A percentile compares a stretch with the other conserved stretches of the same genome.
These are phyloP conservation scores for Drosophila littoralis DNA, from an alignment of 1,140 invertebrate genomes.

Conservation along the genomic window DNA sequence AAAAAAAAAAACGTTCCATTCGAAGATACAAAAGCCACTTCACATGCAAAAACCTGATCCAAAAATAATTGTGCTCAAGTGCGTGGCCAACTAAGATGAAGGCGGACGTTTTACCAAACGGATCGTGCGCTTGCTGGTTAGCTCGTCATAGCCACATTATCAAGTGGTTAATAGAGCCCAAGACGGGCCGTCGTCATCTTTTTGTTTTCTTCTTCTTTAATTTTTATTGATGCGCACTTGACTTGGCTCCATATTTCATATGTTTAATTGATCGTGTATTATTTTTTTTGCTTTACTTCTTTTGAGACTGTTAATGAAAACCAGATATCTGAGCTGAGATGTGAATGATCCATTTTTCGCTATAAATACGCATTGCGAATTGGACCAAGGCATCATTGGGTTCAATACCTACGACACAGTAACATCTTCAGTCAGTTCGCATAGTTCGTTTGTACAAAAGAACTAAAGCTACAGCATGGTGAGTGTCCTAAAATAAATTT, in stretches of 20 bases:
- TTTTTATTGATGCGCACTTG: constrained; percentile 65
- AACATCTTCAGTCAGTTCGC: constrained; percentile 61
- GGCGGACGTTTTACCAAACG: constrained; percentile 38
- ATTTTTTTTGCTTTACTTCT: constrained; percentile 17
- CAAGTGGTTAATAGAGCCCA: constrained; percentile 70
- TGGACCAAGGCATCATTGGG: constrained; percentile 68
- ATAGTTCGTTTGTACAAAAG: constrained; percentile 37
- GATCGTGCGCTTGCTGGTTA: constrained; percentile 11
- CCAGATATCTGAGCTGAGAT: constrained; percentile 35
- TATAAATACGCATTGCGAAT: constrained; percentile 68
- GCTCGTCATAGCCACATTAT: constrained; percentile 38
- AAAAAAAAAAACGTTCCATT: constrained; percentile 17
- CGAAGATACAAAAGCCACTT: constrained; percentile 36
- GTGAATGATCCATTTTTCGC: constrained; percentile 21
- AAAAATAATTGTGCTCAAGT: constrained; percentile 69
- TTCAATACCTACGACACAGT: constrained; percentile 72
- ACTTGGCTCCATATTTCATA: constrained; percentile 32
- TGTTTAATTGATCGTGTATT: constrained; percentile 18
- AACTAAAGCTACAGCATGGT: constrained; percentile 61
- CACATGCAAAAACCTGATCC: constrained; percentile 56
- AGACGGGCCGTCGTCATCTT: constrained; percentile 20
- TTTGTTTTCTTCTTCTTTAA: neutral
- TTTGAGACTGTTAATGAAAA: constrained; percentile 48
- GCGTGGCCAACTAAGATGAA: constrained; percentile 43
- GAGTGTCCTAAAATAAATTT: constrained; percentile 22